phyloP scores from a whole-genome alignment of 2,113 vertebrate species.

The Clinocottus analis region DNA sequence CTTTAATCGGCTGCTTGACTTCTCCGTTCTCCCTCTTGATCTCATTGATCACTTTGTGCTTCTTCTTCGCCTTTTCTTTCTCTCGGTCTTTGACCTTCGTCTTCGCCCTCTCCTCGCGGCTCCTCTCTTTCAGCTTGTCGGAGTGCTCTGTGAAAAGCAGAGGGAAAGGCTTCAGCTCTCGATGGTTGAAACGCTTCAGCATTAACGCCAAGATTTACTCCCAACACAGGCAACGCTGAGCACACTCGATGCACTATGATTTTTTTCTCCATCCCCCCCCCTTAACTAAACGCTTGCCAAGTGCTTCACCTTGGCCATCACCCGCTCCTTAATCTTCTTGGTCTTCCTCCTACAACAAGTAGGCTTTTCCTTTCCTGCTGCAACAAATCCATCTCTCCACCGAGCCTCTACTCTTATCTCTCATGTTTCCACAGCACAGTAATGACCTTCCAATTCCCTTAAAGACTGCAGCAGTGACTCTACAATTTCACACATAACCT shows the following conservation, averaged over 20 bases:
- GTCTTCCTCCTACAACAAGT: conserved; percentile 11
- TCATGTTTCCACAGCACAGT: conserved; percentile 1
- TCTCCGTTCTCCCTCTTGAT: conserved; percentile 97
- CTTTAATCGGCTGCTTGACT: conserved; percentile 92
- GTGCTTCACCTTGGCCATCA: conserved; percentile 29
- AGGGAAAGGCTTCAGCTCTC: conserved; percentile 34
- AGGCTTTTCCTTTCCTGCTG: conserved; percentile 1
- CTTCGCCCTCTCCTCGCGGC: conserved; percentile 68
- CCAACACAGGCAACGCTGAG: not conserved
- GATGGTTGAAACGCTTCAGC: not conserved
- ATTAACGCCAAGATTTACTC: not conserved
- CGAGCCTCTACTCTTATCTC: conserved; percentile 8
- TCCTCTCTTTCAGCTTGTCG: conserved; percentile 80
- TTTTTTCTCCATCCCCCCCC: conserved; percentile 1
- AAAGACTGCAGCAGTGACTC: conserved; percentile 53
- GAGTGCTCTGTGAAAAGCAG: conserved; percentile 86
- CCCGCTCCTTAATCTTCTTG: conserved; percentile 9
- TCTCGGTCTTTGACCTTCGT: conserved; percentile 84
- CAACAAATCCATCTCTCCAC: conserved; percentile 6
- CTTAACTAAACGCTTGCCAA: conserved; percentile 25
- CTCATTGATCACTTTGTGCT: conserved; percentile 92
- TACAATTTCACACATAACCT: conserved; percentile 26
- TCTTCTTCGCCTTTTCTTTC: conserved; percentile 91
- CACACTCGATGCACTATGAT: not conserved
- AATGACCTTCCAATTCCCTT: conserved; percentile 35